Evolutionary conservation across 1,140 invertebrate species (phyloP).

Genomic region (Lutraria rhynchaena): DNA sequence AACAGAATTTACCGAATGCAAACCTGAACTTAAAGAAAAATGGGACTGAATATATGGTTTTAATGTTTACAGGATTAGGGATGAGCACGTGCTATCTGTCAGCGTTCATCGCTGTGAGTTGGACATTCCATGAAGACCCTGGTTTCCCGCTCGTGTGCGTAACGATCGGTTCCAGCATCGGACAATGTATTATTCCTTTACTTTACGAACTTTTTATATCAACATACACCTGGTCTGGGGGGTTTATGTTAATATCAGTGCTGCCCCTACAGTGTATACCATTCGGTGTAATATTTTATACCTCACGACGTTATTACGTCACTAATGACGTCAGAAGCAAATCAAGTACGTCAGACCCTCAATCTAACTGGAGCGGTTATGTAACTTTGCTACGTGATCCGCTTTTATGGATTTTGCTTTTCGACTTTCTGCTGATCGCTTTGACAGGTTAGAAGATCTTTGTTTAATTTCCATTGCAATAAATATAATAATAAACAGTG

Average conservation of each 20-base stretch:
- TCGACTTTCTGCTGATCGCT: conserved; percentile 29
- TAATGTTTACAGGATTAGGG: background rate
- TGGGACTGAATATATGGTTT: no score
- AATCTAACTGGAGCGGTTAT: background rate
- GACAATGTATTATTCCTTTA: conserved; percentile 38
- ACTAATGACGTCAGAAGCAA: background rate
- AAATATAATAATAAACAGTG: no score
- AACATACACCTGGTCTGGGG: conserved; percentile 32
- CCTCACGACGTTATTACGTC: conserved; percentile 24
- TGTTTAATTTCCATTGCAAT: no score
- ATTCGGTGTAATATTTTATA: conserved; percentile 28
- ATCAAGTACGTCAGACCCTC: no score
- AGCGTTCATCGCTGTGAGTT: conserved; percentile 40
- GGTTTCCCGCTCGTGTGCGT: conserved; percentile 34
- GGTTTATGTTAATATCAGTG: conserved; percentile 40
- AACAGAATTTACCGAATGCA: no score
- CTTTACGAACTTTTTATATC: conserved; percentile 44
- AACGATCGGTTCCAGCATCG: conserved; percentile 46
- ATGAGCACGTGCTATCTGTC: conserved; percentile 2
- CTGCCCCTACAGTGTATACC: conserved; percentile 44
- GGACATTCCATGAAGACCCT: conserved; percentile 46
- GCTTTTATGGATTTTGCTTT: conserved; percentile 31
- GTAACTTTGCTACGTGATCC: conserved; percentile 3
- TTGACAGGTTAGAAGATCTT: no score
- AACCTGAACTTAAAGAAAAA: no score